Percentiles rank a stretch among this genome's conserved stretches.
phyloP scores from a whole-genome alignment of 2,888 invertebrate genomes.

The Drosophila pegasa region DNA sequence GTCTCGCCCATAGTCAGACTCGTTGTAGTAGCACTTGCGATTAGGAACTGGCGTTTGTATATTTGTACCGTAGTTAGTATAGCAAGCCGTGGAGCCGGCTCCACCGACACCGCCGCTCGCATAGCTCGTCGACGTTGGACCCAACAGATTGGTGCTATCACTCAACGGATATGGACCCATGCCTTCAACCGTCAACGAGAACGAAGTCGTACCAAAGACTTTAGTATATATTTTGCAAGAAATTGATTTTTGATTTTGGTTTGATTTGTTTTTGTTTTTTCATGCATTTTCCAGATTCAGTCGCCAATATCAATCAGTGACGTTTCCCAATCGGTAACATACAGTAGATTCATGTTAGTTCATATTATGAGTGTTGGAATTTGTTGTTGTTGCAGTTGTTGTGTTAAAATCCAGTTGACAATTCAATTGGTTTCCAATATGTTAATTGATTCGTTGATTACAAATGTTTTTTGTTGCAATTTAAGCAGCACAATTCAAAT shows the following conservation, averaged over 20 bases:
- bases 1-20: conserved; percentile 83
- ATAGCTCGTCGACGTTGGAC: conserved; percentile 82
- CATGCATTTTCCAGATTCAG: conserved; percentile 53
- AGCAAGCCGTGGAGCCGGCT: conserved; percentile 79
- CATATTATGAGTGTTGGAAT: conserved; percentile 39
- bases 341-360: conserved; percentile 51
- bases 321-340: conserved; percentile 63
- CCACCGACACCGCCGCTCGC: conserved; percentile 70
- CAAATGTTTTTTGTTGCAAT: conserved; percentile 48
- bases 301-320: conserved; percentile 55
- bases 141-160: conserved; percentile 85
- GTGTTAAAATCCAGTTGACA: conserved; percentile 59
- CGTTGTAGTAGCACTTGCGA: conserved; percentile 84
- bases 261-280: conserved; percentile 43
- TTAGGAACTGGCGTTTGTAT: conserved; percentile 84
- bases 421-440: conserved; percentile 59
- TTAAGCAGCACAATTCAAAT: conserved; percentile 56
- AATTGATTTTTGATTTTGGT: conserved; percentile 41
- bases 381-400: conserved; percentile 52
- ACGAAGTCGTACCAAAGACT: conserved; percentile 85
- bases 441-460: conserved; percentile 55
- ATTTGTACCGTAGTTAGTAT: conserved; percentile 85
- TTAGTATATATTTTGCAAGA: conserved; percentile 64
- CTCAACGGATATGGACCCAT: conserved; percentile 85
- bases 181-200: conserved; percentile 85